Conservation (phyloP, 1,140 invertebrate genomes). For the Schlechtendalia chinensis region DNA sequence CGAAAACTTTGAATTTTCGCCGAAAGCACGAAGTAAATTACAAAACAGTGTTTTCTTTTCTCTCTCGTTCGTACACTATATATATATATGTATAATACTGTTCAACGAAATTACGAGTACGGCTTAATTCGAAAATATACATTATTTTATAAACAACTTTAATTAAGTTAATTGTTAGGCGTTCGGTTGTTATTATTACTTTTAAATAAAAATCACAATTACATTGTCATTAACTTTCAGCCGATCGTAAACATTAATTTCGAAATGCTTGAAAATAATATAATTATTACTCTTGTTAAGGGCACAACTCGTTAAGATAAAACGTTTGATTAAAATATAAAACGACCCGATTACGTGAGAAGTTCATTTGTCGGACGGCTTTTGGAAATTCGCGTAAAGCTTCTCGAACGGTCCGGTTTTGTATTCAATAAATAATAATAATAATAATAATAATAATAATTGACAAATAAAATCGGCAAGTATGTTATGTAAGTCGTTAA, state of each 20-base stretch:
- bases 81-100: too few relatives aligned
- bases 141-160: conserved; percentile 17
- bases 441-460: too few relatives aligned
- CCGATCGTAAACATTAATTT: conserved; percentile 13
- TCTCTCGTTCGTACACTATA: not conserved
- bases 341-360: not conserved
- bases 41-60: not conserved
- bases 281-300: conserved; percentile 5
- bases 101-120: not conserved
- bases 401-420: conserved; percentile 4
- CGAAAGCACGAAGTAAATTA: not conserved
- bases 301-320: conserved; percentile 18
- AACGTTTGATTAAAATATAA: not conserved
- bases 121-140: conserved; percentile 3
- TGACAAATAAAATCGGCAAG: not conserved
- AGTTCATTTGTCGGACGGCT: not conserved
- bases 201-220: conserved; percentile 24
- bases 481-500: not conserved
- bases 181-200: conserved; percentile 13
- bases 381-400: not conserved
- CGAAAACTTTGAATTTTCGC: not conserved
- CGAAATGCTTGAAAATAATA: conserved; percentile 11
- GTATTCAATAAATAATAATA: too few relatives aligned
- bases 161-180: conserved; percentile 6
- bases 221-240: conserved; percentile 24